Percentiles rank a stretch among this genome's conserved stretches.
Conservation (phyloP, 2,113 vertebrate species). For the Nymphicus hollandicus region DNA sequence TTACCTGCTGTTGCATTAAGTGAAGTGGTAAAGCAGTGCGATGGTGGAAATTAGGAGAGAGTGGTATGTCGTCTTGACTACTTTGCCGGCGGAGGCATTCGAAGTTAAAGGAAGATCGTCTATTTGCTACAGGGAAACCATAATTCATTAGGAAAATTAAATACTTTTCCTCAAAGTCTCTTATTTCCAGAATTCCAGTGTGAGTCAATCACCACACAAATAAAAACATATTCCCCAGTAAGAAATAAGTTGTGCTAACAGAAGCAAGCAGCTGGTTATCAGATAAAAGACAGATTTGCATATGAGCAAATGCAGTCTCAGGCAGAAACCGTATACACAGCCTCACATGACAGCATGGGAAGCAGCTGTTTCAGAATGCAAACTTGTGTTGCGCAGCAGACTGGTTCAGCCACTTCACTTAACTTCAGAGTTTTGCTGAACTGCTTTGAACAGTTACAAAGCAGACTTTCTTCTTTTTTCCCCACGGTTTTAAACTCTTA, state of each 20-base stretch:
- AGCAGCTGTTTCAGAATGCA: neutral
- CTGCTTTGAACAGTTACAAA: neutral
- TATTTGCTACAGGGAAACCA: slow-evolving; percentile 77
- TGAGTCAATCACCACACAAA: neutral
- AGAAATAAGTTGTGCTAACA: neutral
- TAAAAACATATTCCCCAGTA: neutral
- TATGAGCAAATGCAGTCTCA: neutral
- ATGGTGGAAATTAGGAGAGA: slow-evolving; percentile 79
- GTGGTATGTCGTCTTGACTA: slow-evolving; percentile 90
- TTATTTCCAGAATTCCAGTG: neutral
- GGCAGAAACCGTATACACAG: neutral
- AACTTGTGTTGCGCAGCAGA: neutral
- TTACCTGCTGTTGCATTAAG: slow-evolving; percentile 98
- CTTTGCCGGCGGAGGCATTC: slow-evolving; percentile 96
- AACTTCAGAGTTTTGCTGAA: neutral
- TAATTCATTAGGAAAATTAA: neutral
- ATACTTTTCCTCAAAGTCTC: neutral
- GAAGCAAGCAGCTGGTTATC: neutral
- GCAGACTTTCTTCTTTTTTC: neutral
- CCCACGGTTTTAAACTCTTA: neutral
- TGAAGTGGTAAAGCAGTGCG: slow-evolving; percentile 93
- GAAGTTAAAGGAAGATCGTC: slow-evolving; percentile 95
- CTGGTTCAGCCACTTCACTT: neutral
- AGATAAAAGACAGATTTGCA: neutral
- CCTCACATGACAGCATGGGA: neutral